Evolutionary conservation across 2,113 vertebrate species (phyloP).

Genomic region (Neogale vison): DNA sequence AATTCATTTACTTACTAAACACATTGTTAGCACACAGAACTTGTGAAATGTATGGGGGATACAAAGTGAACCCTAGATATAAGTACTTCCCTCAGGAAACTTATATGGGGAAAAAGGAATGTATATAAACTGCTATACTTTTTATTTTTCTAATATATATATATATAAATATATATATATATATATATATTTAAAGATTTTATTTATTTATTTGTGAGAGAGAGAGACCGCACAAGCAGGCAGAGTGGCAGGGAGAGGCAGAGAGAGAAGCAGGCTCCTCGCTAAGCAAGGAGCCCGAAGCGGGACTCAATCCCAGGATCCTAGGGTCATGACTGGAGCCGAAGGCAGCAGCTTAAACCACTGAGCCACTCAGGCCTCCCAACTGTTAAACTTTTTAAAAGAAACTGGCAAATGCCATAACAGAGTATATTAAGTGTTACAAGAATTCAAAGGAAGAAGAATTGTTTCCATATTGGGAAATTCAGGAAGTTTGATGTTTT

Average conservation of each 20-base stretch:
- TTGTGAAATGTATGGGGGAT: background rate
- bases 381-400: background rate
- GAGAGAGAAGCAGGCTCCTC: too few species aligned
- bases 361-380: too few species aligned
- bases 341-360: too few species aligned
- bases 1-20: background rate
- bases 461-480: background rate
- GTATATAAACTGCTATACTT: background rate
- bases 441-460: background rate
- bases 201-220: too few species aligned
- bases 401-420: background rate
- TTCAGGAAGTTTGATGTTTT: background rate
- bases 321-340: too few species aligned
- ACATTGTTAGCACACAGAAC: background rate
- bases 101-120: background rate
- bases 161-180: too few species aligned
- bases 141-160: background rate
- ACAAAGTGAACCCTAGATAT: background rate
- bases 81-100: background rate
- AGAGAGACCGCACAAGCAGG: too few species aligned
- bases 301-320: too few species aligned
- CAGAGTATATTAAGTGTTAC: background rate
- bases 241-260: too few species aligned
- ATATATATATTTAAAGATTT: too few species aligned
- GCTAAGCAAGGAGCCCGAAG: too few species aligned